Evolutionary conservation across 1,140 invertebrate genomes (phyloP).

Genomic region (Tigriopus japonicus): DNA sequence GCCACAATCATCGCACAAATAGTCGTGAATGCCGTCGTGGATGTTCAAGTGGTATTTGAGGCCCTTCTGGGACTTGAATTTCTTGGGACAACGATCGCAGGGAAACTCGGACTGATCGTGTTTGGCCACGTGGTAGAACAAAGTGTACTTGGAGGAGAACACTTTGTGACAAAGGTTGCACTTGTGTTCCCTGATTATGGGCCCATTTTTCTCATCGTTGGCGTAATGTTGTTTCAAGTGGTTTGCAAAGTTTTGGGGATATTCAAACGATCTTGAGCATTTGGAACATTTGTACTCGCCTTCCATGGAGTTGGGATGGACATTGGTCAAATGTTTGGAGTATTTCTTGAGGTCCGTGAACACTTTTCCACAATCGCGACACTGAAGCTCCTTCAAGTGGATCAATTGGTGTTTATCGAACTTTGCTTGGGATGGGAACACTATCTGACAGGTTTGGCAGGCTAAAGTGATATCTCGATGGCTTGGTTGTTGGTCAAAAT

Average conservation of each 20-base stretch:
- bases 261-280: not conserved
- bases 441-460: too few relatives aligned
- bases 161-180: constrained; percentile 31
- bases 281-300: not conserved
- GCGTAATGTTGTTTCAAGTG: not conserved
- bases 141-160: constrained; percentile 18
- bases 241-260: not conserved
- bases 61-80: not conserved
- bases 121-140: constrained; percentile 16
- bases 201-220: not conserved
- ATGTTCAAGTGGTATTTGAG: constrained; percentile 6
- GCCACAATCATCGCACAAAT: constrained; percentile 2
- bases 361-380: not conserved
- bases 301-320: not conserved
- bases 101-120: not conserved
- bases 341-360: not conserved
- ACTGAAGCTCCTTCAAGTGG: not conserved
- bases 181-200: constrained; percentile 22
- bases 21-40: not conserved
- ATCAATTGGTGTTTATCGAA: not conserved
- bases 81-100: not conserved
- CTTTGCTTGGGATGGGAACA: too few relatives aligned
- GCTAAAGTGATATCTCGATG: too few relatives aligned
- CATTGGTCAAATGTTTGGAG: not conserved
- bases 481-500: too few relatives aligned